Evolutionary conservation across 2,888 invertebrate genomes (phyloP).

Genomic region (Andrena praecox): DNA sequence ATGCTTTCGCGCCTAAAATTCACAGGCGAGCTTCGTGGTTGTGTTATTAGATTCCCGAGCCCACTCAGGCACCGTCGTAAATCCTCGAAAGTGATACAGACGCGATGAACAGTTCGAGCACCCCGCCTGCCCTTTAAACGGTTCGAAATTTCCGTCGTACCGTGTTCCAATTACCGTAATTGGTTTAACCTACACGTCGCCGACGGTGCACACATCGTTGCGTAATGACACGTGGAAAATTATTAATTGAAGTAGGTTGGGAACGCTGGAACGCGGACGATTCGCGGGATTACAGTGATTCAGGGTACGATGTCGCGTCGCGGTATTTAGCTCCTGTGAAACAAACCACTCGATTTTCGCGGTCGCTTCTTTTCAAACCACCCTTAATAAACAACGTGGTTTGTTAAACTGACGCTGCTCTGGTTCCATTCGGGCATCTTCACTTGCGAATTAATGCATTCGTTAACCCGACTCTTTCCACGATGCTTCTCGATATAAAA

Average conservation of each 20-base stretch:
- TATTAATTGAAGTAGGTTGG: conserved; percentile 31
- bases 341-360: not conserved
- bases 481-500: not conserved
- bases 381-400: too few relatives aligned
- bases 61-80: not conserved
- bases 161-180: conserved; percentile 33
- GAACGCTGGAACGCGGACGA: conserved; percentile 5
- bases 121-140: not conserved
- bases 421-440: too few relatives aligned
- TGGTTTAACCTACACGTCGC: conserved; percentile 22
- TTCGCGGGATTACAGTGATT: conserved; percentile 1
- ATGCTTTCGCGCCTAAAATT: not conserved
- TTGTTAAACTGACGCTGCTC: too few relatives aligned
- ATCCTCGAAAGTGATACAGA: not conserved
- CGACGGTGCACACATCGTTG: conserved; percentile 17
- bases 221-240: conserved; percentile 29
- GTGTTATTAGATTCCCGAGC: not conserved
- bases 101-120: not conserved
- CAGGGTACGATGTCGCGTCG: not conserved
- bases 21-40: not conserved
- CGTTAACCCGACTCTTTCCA: not conserved
- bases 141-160: conserved; percentile 5
- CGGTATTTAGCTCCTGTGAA: too few relatives aligned
- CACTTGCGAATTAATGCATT: not conserved
- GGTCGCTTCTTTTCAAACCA: not conserved